Percentiles rank a stretch among this genome's conserved stretches.
phyloP scores from a whole-genome alignment of 2,797 vertebrate genomes.

The Phataginus tricuspis region DNA sequence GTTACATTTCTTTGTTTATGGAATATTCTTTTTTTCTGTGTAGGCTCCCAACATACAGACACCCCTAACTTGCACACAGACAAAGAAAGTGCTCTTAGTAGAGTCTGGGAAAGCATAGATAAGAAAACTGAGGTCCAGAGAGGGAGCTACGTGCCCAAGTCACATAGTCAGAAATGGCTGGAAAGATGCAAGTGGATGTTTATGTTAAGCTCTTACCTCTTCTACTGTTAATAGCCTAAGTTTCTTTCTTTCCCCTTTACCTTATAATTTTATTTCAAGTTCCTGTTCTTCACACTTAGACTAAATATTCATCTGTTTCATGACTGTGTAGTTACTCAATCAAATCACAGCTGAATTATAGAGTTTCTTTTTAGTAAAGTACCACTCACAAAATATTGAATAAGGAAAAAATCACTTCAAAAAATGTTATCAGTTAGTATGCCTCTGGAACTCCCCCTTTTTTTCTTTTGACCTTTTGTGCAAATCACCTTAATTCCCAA shows the following conservation, averaged over 20 bases:
- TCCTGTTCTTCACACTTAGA: neutral
- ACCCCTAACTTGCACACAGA: rapidly evolving
- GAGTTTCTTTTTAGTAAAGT: neutral
- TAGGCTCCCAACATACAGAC: neutral
- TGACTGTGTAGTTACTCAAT: neutral
- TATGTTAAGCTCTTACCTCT: neutral
- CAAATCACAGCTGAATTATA: neutral
- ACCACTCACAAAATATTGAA: neutral
- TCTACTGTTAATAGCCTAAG: neutral
- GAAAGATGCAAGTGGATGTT: neutral
- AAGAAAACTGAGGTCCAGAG: neutral
- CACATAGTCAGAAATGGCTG: neutral
- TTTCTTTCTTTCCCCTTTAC: neutral
- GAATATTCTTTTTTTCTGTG: neutral
- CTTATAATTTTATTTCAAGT: conserved; percentile 37
- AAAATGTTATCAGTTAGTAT: neutral
- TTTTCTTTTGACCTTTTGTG: neutral
- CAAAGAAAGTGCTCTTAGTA: neutral
- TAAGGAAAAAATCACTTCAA: neutral
- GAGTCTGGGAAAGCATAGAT: neutral
- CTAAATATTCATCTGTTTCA: neutral
- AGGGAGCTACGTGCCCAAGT: neutral
- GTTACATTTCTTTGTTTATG: neutral
- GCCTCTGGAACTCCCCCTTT: neutral
- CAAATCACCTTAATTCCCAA: neutral